Evolutionary conservation across 2,888 invertebrate species (phyloP), one percentile per base, ranked within the genome.

Genomic region (Chloromyia formosa): DNA sequence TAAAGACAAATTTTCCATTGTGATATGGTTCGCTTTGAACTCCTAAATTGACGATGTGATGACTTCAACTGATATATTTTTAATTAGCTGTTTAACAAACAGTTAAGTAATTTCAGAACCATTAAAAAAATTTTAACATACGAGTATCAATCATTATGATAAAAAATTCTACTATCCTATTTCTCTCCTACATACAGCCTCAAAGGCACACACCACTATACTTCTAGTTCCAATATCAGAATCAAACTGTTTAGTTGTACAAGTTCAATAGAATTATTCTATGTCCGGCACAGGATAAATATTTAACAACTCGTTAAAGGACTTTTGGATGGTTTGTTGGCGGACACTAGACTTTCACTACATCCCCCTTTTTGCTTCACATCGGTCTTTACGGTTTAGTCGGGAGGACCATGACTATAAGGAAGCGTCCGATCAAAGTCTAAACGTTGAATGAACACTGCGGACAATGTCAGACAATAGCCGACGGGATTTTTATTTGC

Each of bases 261-360:
- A 49, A 66, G 42, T 66, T 66, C 66, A 66, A 66, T 49, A 22
- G 66, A 66, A 66, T 66, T 45, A 66, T 66, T 60, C 27, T 42
- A 23, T 61, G 73, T 61, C 73, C 61, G 73, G 73, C 27, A 49
- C 22, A 69, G 35, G 23, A 74, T 53, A 74, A 62, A 74, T 74
- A 74, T 74, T 74, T 62, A 74, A 74, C 61, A 74, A 74, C 54
- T 74, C 64, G 73, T 74, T 74, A 74, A 49, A 54, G 58, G 54
- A 54, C 49, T 49, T n/a, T 74, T 64, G 40, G 35, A 20, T 73
- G 45, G 73, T 27, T 73, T 58, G 42, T 20, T 60, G 45, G 45
- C 53, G 73, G 61, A 35, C 61, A 61, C 40, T 20, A 73, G 40
- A 22, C 27, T 35, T 35, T 35, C 49, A n/a, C 14, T 18, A 7